Evolutionary conservation across 2,888 invertebrate genomes (phyloP), one percentile per base, ranked within the genome.

Genomic region (Pristionchus fissidentatus): DNA sequence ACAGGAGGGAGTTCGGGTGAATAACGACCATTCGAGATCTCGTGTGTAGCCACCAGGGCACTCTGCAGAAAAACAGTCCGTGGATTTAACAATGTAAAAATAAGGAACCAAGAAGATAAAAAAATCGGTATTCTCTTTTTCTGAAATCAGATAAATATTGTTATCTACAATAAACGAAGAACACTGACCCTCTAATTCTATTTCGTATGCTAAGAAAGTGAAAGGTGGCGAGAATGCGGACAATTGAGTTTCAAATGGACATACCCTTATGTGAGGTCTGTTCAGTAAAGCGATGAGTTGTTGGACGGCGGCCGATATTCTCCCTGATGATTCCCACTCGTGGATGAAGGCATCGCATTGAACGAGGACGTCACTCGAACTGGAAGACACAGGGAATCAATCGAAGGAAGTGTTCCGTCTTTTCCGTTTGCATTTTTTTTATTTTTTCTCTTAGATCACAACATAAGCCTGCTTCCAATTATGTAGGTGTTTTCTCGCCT

Each of bases 1-100:
- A 90, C 85, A 26, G 84, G 85, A 3, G 89, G 90, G 43, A 90
- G 84, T 49, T 84, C 70, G 0, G 90, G 90, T 13, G 85, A 85
- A 78, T 85, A 90, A 3, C 87, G 83, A 38, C 86, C 85, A 3
- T 86, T 85, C 26, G 89, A 87, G 5, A 90, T 85, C 26, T 87
- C 86, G 75, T 90, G 88, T 19, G 88, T 84, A 0, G 89, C 85
- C 84, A 87, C 85, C 19, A 89, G 57, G n/a, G 86, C 62, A 8
- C 85, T 86, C 85, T 88, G 83, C 35, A 86, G 29, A 1, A 26
- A 26, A n/a, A 46, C n/a, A n/a, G n/a, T 38, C 52, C 8, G 4
- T 1, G 7, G 35, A 26, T 66, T 62, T 7, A 60, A 32, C 4
- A 8, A 41, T 22, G n/a, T 1, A n/a, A 19, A 7, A 38, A 41